Base-by-base conservation (phyloP, 92 coral and sea anemone genomes). In the Phenganax subtilis region DNA sequence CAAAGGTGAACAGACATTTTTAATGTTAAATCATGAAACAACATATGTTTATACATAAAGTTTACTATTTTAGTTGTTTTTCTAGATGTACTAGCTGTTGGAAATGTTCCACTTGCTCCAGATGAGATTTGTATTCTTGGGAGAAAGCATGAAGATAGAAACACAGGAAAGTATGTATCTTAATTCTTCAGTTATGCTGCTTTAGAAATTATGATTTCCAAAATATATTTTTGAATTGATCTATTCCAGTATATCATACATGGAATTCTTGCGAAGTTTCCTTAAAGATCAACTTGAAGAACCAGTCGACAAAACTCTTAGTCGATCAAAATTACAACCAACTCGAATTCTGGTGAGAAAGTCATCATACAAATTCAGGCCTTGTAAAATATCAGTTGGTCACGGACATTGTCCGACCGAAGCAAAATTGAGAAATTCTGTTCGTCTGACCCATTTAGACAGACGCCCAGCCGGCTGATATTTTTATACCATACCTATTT, bases 211-310 rank as follows among this genome's bases (percentile, higher is more conserved):
- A 27, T 27, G 7, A n/a, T 12, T 8, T 76, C 65, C 6, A 30
- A 3, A 6, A 53, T 54, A 15, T 44, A 64, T 12, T 51, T 76
- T 27, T 9, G 37, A 20, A 27, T 14, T 10, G 31, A 2, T 27
- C 7, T 57, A 61, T 57, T 85, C 55, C 74, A 94, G 98, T n/a
- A 86, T 94, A 69, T 89, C 88, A 3, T 94, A 91, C 91, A 94
- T 92, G 85, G 98, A 92, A 74, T 94, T 94, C 77, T 71, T 94
- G 85, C 85, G 92, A 28, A 93, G 92, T 84, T 94, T 94, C 75
- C 47, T 86, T 85, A 90, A 93, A 58, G 68, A 90, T 56, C 85
- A 82, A 65, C 14, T 51, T 6, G 11, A 31, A 30, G 57, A 79
- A 51, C 44, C 83, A 0, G 85, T 85, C 29, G 77, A 76, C 67